Evolutionary conservation across 2,888 invertebrate species (phyloP).

Genomic region (Cartodere bifasciata): DNA sequence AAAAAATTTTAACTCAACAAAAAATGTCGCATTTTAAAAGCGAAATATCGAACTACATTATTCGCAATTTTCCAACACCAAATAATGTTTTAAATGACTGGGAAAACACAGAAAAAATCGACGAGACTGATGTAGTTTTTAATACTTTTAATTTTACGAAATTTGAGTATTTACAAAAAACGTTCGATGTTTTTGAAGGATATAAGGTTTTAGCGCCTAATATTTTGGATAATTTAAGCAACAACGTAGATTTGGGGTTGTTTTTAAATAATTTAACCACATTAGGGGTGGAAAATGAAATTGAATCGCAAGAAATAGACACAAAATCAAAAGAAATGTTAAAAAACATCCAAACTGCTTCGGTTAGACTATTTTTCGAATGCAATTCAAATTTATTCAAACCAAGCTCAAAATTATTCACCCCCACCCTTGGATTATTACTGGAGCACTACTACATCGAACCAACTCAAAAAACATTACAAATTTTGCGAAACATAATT

Average conservation of each 20-base stretch:
- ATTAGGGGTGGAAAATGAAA: no score
- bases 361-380: conserved; percentile 1
- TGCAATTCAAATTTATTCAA: neutral
- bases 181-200: conserved; percentile 43
- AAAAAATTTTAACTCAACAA: conserved; percentile 14
- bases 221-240: conserved; percentile 32
- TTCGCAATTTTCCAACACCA: conserved; percentile 30
- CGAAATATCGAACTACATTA: conserved; percentile 19
- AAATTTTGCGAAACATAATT: conserved; percentile 37
- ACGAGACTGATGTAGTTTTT: conserved; percentile 16
- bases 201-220: conserved; percentile 42
- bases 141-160: no score
- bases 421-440: conserved; percentile 1
- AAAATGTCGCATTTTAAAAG: conserved; percentile 16
- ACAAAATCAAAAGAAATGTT: no score
- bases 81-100: conserved; percentile 27
- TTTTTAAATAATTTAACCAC: conserved; percentile 17
- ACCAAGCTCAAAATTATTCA: conserved; percentile 1
- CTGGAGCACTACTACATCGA: neutral
- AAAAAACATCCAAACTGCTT: conserved; percentile 14
- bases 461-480: neutral
- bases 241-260: conserved; percentile 15
- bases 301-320: no score
- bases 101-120: conserved; percentile 19
- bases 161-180: conserved; percentile 25